Percentiles rank a stretch among this genome's conserved stretches.
Conservation (phyloP, 2,888 invertebrate species). For the Palloptera scutellata region DNA sequence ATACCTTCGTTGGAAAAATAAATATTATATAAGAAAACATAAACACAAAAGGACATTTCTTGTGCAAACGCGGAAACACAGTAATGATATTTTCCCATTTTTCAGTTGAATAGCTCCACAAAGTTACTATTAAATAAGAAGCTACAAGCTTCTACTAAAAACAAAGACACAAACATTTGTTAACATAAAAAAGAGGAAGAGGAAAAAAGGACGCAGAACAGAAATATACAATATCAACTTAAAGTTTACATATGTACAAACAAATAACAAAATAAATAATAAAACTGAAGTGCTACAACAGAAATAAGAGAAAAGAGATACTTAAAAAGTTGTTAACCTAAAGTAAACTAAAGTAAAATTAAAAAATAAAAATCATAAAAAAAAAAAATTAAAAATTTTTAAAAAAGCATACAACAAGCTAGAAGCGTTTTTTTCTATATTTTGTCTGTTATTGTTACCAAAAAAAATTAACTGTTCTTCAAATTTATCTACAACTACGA, state of each 20-base stretch:
- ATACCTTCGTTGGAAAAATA: no score
- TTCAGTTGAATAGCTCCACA: no score
- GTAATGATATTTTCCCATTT: no score
- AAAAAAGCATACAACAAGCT: not conserved
- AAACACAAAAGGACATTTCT: no score
- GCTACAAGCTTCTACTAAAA: no score
- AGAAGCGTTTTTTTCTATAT: no score
- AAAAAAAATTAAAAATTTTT: not conserved
- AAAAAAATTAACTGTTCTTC: no score
- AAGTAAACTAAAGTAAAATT: not conserved
- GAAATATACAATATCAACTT: not conserved
- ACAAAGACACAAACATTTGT: not conserved
- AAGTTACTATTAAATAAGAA: no score
- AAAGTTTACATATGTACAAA: not conserved
- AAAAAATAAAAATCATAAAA: not conserved
- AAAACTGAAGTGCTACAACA: not conserved
- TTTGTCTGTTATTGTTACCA: no score
- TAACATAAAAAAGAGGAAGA: not conserved
- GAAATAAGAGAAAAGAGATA: not conserved
- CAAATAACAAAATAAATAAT: not conserved
- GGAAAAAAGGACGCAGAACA: not conserved
- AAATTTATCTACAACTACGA: no score
- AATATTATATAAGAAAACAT: no score
- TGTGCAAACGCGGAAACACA: no score
- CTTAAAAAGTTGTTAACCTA: not conserved